Conservation (phyloP, 2,797 vertebrate species). For the Champsocephalus gunnari region DNA sequence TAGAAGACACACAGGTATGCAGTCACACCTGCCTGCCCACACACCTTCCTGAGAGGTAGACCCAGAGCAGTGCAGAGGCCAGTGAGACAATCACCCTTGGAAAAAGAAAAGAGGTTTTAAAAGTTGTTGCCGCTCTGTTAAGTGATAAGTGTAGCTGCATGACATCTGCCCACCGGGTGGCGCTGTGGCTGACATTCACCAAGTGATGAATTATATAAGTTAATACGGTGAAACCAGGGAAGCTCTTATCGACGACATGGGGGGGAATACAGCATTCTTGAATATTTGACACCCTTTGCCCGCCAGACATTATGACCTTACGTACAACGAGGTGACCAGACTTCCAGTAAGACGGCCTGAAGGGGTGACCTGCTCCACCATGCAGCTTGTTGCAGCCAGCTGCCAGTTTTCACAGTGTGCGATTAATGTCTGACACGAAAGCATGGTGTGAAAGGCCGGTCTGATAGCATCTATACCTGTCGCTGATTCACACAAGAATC, state of each 20-base stretch:
- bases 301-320: background rate
- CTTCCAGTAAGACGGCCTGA: constrained; percentile 8
- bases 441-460: constrained; percentile 39
- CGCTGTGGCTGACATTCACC: constrained; percentile 39
- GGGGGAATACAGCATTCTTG: constrained; percentile 16
- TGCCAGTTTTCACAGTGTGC: constrained; percentile 73
- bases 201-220: background rate
- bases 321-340: constrained; percentile 1
- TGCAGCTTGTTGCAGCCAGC: constrained; percentile 45
- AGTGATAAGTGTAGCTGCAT: background rate
- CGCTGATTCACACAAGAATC: constrained; percentile 31
- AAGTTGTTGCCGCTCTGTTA: constrained; percentile 31
- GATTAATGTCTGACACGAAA: constrained; percentile 45
- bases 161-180: constrained; percentile 26
- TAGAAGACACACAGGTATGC: constrained; percentile 50
- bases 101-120: constrained; percentile 10
- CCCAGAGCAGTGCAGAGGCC: constrained; percentile 45
- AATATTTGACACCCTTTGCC: background rate
- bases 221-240: background rate
- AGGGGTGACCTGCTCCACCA: constrained; percentile 33
- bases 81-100: constrained; percentile 25
- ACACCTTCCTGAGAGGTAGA: constrained; percentile 69
- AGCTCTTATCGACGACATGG: background rate
- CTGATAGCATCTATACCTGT: constrained; percentile 11
- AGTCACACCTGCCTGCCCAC: constrained; percentile 51